Percentiles rank a stretch among this genome's conserved stretches.
These are phyloP conservation scores for Aurelia aurita complex sp. Pacific DNA, from an alignment of 30 jellyfish, hydroid and myxozoan species.

Conservation along the genomic window DNA sequence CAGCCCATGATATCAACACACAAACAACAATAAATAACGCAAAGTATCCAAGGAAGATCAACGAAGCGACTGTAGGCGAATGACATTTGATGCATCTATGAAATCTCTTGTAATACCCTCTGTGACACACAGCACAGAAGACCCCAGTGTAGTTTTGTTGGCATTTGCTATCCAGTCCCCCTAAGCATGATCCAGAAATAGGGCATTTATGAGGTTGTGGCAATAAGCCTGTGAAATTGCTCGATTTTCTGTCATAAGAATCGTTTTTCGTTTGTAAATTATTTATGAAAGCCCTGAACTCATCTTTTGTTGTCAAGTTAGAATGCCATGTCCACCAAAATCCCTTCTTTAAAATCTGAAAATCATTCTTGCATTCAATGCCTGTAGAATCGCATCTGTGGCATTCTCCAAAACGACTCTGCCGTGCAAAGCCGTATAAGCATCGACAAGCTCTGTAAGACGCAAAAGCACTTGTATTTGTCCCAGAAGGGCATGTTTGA, in stretches of 20 bases:
- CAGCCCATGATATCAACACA: constrained; percentile 7
- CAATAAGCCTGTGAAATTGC: background rate
- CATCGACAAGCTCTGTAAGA: constrained; percentile 1
- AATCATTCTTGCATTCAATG: background rate
- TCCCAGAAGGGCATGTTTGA: constrained; percentile 62
- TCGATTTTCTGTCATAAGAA: background rate
- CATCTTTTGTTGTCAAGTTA: background rate
- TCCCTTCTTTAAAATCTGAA: background rate
- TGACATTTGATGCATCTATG: no score
- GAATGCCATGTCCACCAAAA: constrained; percentile 8
- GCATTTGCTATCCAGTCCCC: background rate
- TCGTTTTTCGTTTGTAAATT: background rate
- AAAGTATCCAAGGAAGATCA: background rate
- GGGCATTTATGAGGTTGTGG: constrained; percentile 15
- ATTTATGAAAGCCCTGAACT: background rate
- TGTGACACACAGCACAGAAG: constrained; percentile 11
- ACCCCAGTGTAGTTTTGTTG: constrained; percentile 9
- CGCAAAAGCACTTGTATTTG: constrained; percentile 36
- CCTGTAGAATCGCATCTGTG: background rate
- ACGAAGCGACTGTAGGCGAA: no score
- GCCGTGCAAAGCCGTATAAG: constrained; percentile 3
- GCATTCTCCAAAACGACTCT: constrained; percentile 24
- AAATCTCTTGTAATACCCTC: background rate
- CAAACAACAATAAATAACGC: constrained; percentile 16
- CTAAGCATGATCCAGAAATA: constrained; percentile 1